Evolutionary conservation across 2,888 invertebrate genomes (phyloP).

Genomic region (Andrena bucephala): DNA sequence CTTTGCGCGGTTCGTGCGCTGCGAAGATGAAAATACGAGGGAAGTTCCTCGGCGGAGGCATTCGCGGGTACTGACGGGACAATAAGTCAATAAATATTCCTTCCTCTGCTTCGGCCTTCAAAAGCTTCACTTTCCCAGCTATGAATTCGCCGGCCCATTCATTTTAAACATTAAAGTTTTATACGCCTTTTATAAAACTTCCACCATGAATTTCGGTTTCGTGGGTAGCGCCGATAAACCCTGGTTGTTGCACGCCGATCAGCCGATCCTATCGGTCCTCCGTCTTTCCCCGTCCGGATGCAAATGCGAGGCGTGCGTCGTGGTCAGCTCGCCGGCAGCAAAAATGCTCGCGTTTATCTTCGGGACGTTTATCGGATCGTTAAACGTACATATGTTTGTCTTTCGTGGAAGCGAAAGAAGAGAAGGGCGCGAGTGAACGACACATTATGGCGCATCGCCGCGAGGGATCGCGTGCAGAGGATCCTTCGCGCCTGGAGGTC

Average conservation of each 20-base stretch:
- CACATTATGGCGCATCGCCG: constrained; percentile 65
- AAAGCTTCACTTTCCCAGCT: no score
- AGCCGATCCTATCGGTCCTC: background rate
- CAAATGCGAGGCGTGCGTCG: constrained; percentile 4
- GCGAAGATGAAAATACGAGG: background rate
- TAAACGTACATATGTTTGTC: constrained; percentile 66
- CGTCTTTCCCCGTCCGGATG: constrained; percentile 8
- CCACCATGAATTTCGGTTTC: no score
- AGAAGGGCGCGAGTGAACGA: constrained; percentile 50
- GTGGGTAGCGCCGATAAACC: no score
- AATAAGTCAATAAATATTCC: no score
- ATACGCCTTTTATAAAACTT: no score
- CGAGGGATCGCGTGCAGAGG: constrained; percentile 68
- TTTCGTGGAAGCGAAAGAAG: constrained; percentile 65
- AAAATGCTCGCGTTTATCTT: constrained; percentile 62
- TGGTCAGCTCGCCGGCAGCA: constrained; percentile 21
- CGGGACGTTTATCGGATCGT: constrained; percentile 64
- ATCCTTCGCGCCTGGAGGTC: constrained; percentile 72
- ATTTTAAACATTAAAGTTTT: no score
- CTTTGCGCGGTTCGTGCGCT: background rate
- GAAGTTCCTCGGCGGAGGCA: background rate
- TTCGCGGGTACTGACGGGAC: background rate
- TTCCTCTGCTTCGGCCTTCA: no score
- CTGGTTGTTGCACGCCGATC: no score
- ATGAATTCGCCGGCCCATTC: no score